Percentiles rank a stretch among this genome's conserved stretches.
phyloP scores from a whole-genome alignment of 2,113 vertebrate species.

The Dasyornis broadbenti region DNA sequence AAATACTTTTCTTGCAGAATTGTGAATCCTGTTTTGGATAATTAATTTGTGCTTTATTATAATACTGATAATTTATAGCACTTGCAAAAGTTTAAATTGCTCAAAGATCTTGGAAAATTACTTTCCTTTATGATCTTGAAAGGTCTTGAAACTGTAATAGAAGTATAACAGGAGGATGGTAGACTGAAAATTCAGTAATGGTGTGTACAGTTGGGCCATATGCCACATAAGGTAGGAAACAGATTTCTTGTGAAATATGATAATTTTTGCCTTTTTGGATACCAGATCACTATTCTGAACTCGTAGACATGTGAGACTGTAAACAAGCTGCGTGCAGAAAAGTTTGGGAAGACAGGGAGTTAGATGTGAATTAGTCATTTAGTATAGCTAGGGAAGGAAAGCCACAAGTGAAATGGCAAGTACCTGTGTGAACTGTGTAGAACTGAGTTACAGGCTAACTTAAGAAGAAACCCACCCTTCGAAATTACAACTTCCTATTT shows the following conservation, averaged over 20 bases:
- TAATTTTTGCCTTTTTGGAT: neutral
- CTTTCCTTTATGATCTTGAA: neutral
- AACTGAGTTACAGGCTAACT: neutral
- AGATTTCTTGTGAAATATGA: neutral
- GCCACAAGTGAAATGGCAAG: neutral
- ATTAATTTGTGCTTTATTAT: neutral
- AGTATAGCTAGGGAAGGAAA: neutral
- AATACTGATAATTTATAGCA: neutral
- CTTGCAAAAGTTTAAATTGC: neutral
- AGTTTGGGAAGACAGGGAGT: neutral
- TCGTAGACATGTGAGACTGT: neutral
- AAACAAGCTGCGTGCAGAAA: neutral
- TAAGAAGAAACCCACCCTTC: neutral
- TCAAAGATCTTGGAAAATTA: neutral
- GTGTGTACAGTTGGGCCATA: neutral
- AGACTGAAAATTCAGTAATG: neutral
- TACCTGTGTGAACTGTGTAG: fast-evolving
- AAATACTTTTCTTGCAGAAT: neutral
- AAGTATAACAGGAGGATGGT: neutral
- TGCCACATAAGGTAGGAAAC: neutral
- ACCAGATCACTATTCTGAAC: neutral
- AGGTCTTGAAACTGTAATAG: neutral
- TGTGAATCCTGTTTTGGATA: neutral
- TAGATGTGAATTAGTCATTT: neutral
- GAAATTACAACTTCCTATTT: neutral